These are phyloP conservation scores for Trissolcus basalis DNA, from an alignment of 1,140 invertebrate species.

Conservation along the genomic window DNA sequence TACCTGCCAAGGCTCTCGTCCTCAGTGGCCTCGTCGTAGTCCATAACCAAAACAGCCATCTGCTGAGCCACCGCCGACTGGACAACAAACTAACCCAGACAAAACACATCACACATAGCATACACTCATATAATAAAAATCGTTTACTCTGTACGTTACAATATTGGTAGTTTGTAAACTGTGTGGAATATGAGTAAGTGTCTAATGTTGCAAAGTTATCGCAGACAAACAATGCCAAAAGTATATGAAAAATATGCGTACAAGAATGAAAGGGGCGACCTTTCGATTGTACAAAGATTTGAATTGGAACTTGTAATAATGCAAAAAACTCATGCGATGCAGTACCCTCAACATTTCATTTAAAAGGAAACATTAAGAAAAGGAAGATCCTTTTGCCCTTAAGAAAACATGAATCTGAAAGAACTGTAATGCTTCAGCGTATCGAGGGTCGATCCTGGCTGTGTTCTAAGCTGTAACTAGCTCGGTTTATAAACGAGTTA, in stretches of 20 bases:
- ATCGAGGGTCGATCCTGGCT: no score
- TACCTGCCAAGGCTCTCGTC: constrained; percentile 90
- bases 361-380: constrained; percentile 2
- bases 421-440: no score
- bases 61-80: constrained; percentile 82
- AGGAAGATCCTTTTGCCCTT: not conserved
- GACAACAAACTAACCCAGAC: constrained; percentile 77
- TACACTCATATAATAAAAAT: constrained; percentile 70
- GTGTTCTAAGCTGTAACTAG: no score
- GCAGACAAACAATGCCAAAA: no score
- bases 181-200: no score
- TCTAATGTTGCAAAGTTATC: no score
- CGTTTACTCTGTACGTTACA: not conserved
- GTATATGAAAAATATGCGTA: no score
- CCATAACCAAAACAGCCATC: constrained; percentile 86
- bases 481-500: constrained; percentile 12
- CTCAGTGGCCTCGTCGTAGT: constrained; percentile 89
- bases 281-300: not conserved
- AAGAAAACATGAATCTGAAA: not conserved
- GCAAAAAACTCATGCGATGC: constrained; percentile 23
- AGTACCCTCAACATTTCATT: constrained; percentile 14
- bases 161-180: not conserved
- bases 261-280: no score
- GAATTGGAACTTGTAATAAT: not conserved
- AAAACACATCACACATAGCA: constrained; percentile 72